Evolutionary conservation across 2,113 vertebrate species (phyloP), one percentile per base, ranked within the genome.

Genomic region (Psophia crepitans): DNA sequence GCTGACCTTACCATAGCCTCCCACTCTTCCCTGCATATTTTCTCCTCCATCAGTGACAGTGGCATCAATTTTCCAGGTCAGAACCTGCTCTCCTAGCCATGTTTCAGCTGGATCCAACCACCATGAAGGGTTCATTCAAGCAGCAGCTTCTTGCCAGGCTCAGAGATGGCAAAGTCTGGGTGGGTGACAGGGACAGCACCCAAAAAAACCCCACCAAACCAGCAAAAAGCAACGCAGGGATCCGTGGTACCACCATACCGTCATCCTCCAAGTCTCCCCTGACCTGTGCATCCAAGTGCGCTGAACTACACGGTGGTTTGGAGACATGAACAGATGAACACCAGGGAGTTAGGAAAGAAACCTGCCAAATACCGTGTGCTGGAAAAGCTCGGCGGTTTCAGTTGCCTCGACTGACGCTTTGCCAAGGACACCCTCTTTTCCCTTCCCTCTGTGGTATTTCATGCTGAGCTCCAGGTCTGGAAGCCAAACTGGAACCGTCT

Each of bases 401-500:
- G 58, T 1, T 70, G 76, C 90, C 81, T n/a, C 26, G 0, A 41
- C 44, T 56, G 78, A 84, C 19, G 0, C 54, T 44, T 58, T 49
- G 76, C 93, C 95, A 95, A 66, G 86, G 83, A 95, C 89, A 61
- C 89, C 90, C 90, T 71, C 94, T 73, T 58, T 60, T 54, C 82
- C 84, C 70, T 91, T 58, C 78, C 74, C 78, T 64, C 75, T 4
- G 30, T 0, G 54, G 63, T n/a, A 20, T 63, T 90, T 27, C 78
- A 84, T 14, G 2, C 44, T 1, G 8, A 84, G 71, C 71, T 96
- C 37, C 68, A 51, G 66, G 49, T 80, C 75, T 24, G 66, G 70
- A 80, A 95, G 87, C 93, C 93, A 87, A 95, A 51, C 43, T 80
- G 90, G 91, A 89, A 76, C 19, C 0, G 11, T 39, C 89, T 76